Evolutionary conservation across 2,888 invertebrate species (phyloP), one percentile per base, ranked within the genome.

Genomic region (Philereme transversata): DNA sequence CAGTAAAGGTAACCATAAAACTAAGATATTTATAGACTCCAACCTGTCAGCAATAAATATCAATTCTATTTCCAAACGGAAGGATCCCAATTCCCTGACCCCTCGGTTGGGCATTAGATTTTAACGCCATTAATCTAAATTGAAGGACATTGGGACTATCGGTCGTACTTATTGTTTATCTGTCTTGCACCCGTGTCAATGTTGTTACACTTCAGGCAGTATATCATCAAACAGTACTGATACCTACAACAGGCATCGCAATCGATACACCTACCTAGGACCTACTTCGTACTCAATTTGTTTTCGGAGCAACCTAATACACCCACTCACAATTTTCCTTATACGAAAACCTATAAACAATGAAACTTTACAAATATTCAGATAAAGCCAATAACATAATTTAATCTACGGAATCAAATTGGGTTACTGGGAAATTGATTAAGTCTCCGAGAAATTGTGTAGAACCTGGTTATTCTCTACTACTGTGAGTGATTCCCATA

Each of bases 121-220:
- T 77, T 76, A 77, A 73, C 71, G 69, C 71, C 73, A 77, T 76
- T 78, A 75, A 78, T 79, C 79, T 78, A 74, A 75, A 81, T 77
- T 67, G 72, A 72, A 71, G 60, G 64, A 57, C 67, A 62, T 22
- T 22, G 22, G 55, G 60, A 64, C 65, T 62, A 68, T 68, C 65
- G 54, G 65, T 71, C 65, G 59, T 69, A 59, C 68, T 68, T 65
- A 63, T 62, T 64, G 71, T 72, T 64, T 70, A 55, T 60, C 62
- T 60, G 51, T 54, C 62, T 49, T 65, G 64, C 61, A 65, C 66
- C 64, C 64, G 40, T 65, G 62, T 69, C 69, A 66, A 51, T 55
- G 51, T 49, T 60, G 43, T 62, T 22, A 22, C 3, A 22, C 22
- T 22, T 8, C 8, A 40, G 5, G 6, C 8, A 40, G 7, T 40